These are phyloP conservation scores for Strigamia transsilvanica DNA, from an alignment of 2,888 invertebrate genomes.

Conservation along the genomic window DNA sequence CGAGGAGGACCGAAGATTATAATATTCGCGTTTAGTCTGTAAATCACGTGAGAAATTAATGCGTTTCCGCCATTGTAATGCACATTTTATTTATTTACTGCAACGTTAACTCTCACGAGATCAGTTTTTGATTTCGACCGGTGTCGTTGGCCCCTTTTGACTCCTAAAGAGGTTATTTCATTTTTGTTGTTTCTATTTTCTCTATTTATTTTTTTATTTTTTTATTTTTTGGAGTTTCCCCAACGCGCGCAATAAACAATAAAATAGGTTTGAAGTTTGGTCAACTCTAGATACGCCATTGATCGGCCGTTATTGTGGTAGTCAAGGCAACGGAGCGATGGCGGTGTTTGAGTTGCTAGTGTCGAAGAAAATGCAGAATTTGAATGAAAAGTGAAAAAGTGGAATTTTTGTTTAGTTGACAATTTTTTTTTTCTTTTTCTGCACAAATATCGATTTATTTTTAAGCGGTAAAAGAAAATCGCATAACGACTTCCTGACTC, in stretches of 20 bases:
- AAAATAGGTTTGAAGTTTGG: conserved; percentile 9
- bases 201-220: neutral
- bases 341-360: neutral
- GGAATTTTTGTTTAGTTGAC: neutral
- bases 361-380: neutral
- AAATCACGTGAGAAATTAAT: neutral
- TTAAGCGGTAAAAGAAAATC: too few species aligned
- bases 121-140: neutral
- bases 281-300: conserved; percentile 9
- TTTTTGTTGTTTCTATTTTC: neutral
- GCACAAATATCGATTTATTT: too few species aligned
- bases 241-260: neutral
- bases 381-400: neutral
- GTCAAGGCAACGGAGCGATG: neutral
- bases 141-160: neutral
- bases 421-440: neutral
- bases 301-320: neutral
- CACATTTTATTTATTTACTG: neutral
- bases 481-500: too few species aligned
- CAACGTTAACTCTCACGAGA: neutral
- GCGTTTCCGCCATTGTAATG: neutral
- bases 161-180: neutral
- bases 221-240: neutral
- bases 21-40: neutral
- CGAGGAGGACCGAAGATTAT: neutral